Base-by-base conservation (phyloP, 2,888 invertebrate genomes). In the Drosophila macrospina region DNA sequence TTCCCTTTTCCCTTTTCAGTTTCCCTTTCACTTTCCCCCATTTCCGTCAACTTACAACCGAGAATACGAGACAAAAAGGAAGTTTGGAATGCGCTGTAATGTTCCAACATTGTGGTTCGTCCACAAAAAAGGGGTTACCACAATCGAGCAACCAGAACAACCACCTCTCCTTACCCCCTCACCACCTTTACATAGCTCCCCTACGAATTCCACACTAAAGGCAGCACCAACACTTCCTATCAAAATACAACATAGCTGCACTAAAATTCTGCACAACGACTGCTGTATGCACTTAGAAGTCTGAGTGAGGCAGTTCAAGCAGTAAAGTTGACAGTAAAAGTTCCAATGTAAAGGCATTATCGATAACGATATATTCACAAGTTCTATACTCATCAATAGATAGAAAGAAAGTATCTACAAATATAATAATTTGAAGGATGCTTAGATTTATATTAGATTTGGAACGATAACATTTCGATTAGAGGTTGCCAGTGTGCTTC, bases 41-140 rank as follows among this genome's bases (percentile, higher is more conserved):
- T 30, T 30, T 6, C 7, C 28, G 6, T 7, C 13, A 20, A 10
- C 10, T 16, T 10, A 16, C 16, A 16, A 16, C 39, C 30, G n/a
- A n/a, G 26, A 26, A 34, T 16, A n/a, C 30, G 41, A 44, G 11
- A 26, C 11, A 26, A 45, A 28, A 47, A 39, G n/a, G n/a, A 13
- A 28, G 30, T 30, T 20, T 30, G 39, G 44, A 62, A 62, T 72
- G 67, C 39, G 61, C 55, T 67, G 62, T 41, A 67, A 57, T 67
- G 44, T 32, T 32, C 30, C 51, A 37, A 36, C 39, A 47, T 51
- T 71, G 57, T n/a, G 52, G 62, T 51, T 55, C 30, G 41, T 41
- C 2, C 20, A 48, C 39, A 15, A 50, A 15, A 50, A 67, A 57
- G 52, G 48, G 50, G 36, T 65, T 65, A 30, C 52, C 52, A 54